A percentile compares a stretch with the other conserved stretches of the same genome.
Conservation (phyloP, 2,888 invertebrate species). For the Eumacrocentrus americanus region DNA sequence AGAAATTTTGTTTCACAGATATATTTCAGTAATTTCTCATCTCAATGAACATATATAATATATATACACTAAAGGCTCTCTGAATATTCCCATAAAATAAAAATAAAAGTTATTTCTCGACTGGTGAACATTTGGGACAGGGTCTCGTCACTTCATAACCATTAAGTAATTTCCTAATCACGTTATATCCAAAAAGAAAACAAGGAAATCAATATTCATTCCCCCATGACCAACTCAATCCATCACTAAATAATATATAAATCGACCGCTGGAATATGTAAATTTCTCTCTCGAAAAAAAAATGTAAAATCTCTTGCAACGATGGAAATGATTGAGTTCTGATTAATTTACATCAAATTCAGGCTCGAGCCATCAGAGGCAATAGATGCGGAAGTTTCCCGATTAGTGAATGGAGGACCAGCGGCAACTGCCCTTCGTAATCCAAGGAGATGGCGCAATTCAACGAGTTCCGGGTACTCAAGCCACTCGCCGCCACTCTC, state of each 20-base stretch:
- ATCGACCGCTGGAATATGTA: not conserved
- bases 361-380: slow-evolving; percentile 50
- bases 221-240: not conserved
- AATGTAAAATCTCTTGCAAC: too few species aligned
- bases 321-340: too few species aligned
- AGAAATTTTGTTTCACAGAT: too few species aligned
- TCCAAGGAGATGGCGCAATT: slow-evolving; percentile 49
- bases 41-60: too few species aligned
- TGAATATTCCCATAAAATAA: too few species aligned
- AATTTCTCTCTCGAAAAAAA: too few species aligned
- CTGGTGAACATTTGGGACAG: not conserved
- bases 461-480: slow-evolving; percentile 54
- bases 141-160: not conserved
- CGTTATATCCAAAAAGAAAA: not conserved
- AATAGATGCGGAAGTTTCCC: slow-evolving; percentile 47
- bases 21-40: too few species aligned
- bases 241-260: not conserved
- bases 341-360: slow-evolving; percentile 19
- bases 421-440: slow-evolving; percentile 37
- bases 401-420: slow-evolving; percentile 37
- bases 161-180: not conserved
- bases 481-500: slow-evolving; percentile 52
- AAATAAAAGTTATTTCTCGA: too few species aligned
- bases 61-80: too few species aligned
- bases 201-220: not conserved